Conservation (phyloP, 2,888 invertebrate genomes). For the Formica aserva region DNA sequence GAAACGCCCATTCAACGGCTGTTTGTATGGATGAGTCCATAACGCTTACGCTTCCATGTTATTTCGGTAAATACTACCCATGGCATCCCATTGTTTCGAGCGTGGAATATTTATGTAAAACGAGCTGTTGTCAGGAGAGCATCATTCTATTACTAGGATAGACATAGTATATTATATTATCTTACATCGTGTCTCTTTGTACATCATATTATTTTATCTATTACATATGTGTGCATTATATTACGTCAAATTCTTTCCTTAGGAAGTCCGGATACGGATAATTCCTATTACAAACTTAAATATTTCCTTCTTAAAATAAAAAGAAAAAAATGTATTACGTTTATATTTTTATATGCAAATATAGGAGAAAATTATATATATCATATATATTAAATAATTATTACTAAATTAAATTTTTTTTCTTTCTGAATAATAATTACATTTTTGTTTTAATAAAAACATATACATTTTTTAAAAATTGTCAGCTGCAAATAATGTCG, state of each 20-base stretch:
- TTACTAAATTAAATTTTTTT: background rate
- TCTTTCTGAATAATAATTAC: background rate
- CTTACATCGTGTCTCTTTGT: background rate
- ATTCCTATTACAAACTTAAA: background rate
- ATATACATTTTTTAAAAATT: slow-evolving; percentile 1
- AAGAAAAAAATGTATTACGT: background rate
- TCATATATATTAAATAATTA: background rate
- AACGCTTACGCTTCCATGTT: slow-evolving; percentile 55
- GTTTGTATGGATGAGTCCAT: slow-evolving; percentile 52
- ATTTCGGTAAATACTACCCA: slow-evolving; percentile 60
- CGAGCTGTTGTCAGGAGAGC: slow-evolving; percentile 43
- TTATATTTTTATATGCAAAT: background rate
- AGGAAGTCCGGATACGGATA: background rate
- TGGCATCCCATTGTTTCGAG: slow-evolving; percentile 54
- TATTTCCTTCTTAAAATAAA: background rate
- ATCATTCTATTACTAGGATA: slow-evolving; percentile 41
- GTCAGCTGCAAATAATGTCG: slow-evolving; percentile 23
- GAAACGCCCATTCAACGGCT: slow-evolving; percentile 53
- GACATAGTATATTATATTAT: slow-evolving; percentile 24
- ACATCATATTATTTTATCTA: slow-evolving; percentile 38
- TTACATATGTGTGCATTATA: background rate
- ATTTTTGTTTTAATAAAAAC: background rate
- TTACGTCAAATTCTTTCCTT: slow-evolving; percentile 7
- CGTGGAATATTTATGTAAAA: slow-evolving; percentile 62
- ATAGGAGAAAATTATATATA: background rate